phyloP scores from a whole-genome alignment of 1,140 invertebrate species.

The Hypothenemus hampei region DNA sequence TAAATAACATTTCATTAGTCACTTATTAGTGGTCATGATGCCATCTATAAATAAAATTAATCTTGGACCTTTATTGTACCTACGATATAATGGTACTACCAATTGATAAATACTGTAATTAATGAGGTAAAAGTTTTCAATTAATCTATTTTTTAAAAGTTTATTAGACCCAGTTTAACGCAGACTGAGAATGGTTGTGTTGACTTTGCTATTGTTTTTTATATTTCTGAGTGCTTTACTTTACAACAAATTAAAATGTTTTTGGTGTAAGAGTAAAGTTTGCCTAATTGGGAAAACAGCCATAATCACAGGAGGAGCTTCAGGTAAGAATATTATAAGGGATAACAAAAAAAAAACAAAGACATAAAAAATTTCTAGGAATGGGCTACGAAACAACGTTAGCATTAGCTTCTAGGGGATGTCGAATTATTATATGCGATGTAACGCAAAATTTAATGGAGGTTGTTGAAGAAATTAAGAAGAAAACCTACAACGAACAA shows the following conservation, averaged over 20 bases:
- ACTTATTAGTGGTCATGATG: too few relatives aligned
- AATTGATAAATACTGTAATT: too few relatives aligned
- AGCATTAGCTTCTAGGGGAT: constrained; percentile 35
- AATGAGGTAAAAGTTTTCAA: too few relatives aligned
- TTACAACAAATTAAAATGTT: neutral
- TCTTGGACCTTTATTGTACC: too few relatives aligned
- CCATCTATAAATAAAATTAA: too few relatives aligned
- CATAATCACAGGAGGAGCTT: constrained; percentile 10
- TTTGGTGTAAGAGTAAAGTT: constrained; percentile 15
- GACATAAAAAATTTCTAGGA: constrained; percentile 19
- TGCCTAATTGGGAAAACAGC: constrained; percentile 17
- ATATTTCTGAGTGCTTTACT: too few relatives aligned
- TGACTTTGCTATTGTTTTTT: too few relatives aligned
- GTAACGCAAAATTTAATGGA: constrained; percentile 33
- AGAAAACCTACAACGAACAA: constrained; percentile 35
- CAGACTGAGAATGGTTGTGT: too few relatives aligned
- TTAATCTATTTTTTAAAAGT: too few relatives aligned
- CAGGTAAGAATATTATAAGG: constrained; percentile 11
- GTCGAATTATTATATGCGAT: constrained; percentile 39
- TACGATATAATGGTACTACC: too few relatives aligned
- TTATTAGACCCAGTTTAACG: too few relatives aligned
- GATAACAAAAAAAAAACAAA: neutral
- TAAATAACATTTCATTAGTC: too few relatives aligned
- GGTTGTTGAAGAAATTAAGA: constrained; percentile 43
- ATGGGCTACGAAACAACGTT: constrained; percentile 39